phyloP scores from a whole-genome alignment of 2,113 vertebrate species.

The Hippocampus abdominalis region DNA sequence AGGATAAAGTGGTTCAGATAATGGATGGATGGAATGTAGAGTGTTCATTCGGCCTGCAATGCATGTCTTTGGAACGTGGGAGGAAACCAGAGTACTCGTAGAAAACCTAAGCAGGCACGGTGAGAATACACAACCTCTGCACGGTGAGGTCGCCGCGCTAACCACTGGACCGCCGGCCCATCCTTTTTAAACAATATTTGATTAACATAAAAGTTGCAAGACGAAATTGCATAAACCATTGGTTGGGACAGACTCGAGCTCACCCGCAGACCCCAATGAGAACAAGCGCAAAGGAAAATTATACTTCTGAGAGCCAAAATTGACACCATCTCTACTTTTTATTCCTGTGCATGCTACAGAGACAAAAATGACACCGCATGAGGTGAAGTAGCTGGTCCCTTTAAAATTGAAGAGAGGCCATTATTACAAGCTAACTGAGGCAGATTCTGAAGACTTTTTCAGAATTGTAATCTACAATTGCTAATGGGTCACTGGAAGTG shows the following conservation, averaged over 20 bases:
- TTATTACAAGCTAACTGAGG: constrained; percentile 66
- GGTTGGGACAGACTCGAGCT: not conserved
- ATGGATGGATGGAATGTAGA: too few relatives aligned
- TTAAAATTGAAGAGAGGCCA: constrained; percentile 58
- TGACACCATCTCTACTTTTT: not conserved
- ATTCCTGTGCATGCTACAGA: not conserved
- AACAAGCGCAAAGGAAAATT: not conserved
- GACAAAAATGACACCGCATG: constrained; percentile 2
- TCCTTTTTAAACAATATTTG: not conserved
- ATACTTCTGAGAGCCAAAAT: not conserved
- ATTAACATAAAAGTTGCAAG: not conserved
- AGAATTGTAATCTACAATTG: constrained; percentile 64
- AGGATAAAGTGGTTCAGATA: too few relatives aligned
- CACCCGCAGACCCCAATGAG: not conserved
- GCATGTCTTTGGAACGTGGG: too few relatives aligned
- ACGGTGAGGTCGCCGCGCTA: too few relatives aligned
- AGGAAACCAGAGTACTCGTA: too few relatives aligned
- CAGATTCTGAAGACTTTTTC: constrained; percentile 64
- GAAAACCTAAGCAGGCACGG: too few relatives aligned
- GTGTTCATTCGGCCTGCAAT: too few relatives aligned
- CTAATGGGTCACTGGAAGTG: constrained; percentile 64
- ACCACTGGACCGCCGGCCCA: too few relatives aligned
- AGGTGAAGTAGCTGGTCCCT: constrained; percentile 23
- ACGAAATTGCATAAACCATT: too few relatives aligned
- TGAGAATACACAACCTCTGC: too few relatives aligned